A percentile compares a stretch with the other conserved stretches of the same genome.
These are phyloP conservation scores for Norana najaformis DNA, from an alignment of 2,888 invertebrate genomes.

Conservation along the genomic window DNA sequence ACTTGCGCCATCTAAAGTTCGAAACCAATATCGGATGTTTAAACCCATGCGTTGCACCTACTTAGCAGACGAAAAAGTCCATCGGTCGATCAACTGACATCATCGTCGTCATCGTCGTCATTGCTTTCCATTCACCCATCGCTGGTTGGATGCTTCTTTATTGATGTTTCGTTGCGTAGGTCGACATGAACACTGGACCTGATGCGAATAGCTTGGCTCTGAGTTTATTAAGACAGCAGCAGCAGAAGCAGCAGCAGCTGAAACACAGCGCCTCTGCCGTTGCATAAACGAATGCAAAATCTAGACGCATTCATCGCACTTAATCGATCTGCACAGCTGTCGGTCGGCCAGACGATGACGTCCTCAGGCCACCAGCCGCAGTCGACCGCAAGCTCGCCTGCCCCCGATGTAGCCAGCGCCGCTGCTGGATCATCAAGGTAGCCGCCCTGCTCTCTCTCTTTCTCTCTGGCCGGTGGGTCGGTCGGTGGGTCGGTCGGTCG, in stretches of 20 bases:
- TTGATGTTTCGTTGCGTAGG: slow-evolving; percentile 13
- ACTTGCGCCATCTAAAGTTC: not conserved
- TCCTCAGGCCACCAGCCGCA: not conserved
- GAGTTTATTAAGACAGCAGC: not conserved
- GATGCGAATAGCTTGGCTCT: not conserved
- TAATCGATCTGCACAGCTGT: not conserved
- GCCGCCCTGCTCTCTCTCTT: not conserved
- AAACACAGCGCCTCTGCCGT: not conserved
- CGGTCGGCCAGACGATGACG: not conserved
- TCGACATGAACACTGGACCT: not conserved
- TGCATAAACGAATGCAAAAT: not conserved
- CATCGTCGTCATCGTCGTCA: not conserved
- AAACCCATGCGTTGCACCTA: not conserved
- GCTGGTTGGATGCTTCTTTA: not conserved
- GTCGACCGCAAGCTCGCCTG: not conserved
- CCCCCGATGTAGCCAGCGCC: not conserved
- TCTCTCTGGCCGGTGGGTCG: not conserved
- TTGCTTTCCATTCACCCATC: not conserved
- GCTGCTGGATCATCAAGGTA: not conserved
- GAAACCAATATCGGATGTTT: not conserved
- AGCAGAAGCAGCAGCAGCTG: not conserved
- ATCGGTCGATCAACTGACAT: not conserved
- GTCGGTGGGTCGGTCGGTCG: not conserved
- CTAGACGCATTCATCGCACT: not conserved
- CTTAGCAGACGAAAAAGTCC: not conserved